Conservation (phyloP, 37 sponge, comb jelly and placozoan genomes). For the Diacarnus erythraeanus region DNA sequence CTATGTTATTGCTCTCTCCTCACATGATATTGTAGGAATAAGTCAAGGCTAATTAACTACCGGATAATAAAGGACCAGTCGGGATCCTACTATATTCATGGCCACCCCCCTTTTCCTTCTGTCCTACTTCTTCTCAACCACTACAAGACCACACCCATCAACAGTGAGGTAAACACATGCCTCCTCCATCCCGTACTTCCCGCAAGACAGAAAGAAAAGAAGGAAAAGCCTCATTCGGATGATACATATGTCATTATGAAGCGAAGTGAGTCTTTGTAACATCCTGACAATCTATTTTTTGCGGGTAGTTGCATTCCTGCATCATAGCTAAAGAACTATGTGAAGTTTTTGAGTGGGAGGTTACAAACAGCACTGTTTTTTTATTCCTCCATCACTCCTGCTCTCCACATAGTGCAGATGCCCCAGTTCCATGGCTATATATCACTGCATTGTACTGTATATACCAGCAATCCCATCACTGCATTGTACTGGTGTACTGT, state of each 20-base stretch:
- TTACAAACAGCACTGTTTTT: too few species aligned
- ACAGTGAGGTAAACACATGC: conserved; percentile 26
- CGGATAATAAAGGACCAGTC: conserved; percentile 31
- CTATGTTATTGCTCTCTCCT: background rate
- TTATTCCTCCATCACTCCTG: too few species aligned
- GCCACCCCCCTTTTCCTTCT: conserved; percentile 14
- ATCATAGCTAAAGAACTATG: too few species aligned
- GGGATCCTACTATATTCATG: conserved; percentile 17
- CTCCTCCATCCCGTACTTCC: conserved; percentile 29
- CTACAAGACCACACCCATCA: conserved; percentile 34
- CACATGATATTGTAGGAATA: conserved; percentile 36
- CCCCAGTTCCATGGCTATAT: too few species aligned
- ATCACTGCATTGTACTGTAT: too few species aligned
- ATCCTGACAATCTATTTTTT: too few species aligned
- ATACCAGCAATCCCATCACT: too few species aligned
- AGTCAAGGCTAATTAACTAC: conserved; percentile 43
- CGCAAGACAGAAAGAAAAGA: background rate
- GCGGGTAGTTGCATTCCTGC: too few species aligned
- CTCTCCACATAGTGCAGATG: too few species aligned
- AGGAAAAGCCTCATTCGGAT: background rate
- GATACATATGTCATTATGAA: conserved; percentile 20
- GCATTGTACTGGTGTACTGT: too few species aligned
- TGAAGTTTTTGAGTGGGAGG: too few species aligned
- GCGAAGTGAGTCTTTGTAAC: conserved; percentile 38
- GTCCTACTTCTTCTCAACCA: conserved; percentile 11